Base-by-base conservation (phyloP, 2,888 invertebrate genomes). In the Ennomos quercinarius region DNA sequence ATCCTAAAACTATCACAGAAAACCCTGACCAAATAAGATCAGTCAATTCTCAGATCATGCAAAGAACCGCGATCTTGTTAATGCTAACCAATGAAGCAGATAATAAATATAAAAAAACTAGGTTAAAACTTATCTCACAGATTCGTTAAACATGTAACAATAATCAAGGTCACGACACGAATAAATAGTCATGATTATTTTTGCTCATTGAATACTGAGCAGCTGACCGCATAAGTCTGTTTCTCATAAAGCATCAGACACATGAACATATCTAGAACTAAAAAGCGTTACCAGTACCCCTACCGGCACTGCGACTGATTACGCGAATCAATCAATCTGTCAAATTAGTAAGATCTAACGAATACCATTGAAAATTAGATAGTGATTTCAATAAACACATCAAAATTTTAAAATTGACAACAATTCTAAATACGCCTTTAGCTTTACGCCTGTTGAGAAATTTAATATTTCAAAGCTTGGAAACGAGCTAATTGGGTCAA, bases 151-250 rank as follows among this genome's bases (percentile, higher is more conserved):
- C 51, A 53, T 50, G 57, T 52, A 56, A 47, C 47, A 43, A 54
- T 50, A 59, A 72, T 70, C 70, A 70, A 69, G 74, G 68, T 73
- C 77, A 68, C 71, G 74, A 67, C 75, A 77, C 75, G 63, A 73
- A 77, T 78, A 70, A 69, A 70, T 71, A 74, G 64, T 63, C 44
- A 53, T 61, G 61, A 54, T 73, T 71, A 72, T 73, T 62, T 51
- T 68, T 66, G 54, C 68, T 60, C 67, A 71, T 72, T 65, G 66
- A 76, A 73, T 66, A 67, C 72, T 63, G 63, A 60, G 53, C 67
- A 67, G 67, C 68, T 74, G 73, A 73, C 74, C 74, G 77, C 72
- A 72, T 70, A 66, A 68, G 71, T 70, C 52, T 51, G 70, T 71
- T 72, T 75, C 54, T 57, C 59, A 50, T 48, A 49, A 47, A 43